Conservation (phyloP, 1,140 invertebrate species). For the Zaprionus africanus region DNA sequence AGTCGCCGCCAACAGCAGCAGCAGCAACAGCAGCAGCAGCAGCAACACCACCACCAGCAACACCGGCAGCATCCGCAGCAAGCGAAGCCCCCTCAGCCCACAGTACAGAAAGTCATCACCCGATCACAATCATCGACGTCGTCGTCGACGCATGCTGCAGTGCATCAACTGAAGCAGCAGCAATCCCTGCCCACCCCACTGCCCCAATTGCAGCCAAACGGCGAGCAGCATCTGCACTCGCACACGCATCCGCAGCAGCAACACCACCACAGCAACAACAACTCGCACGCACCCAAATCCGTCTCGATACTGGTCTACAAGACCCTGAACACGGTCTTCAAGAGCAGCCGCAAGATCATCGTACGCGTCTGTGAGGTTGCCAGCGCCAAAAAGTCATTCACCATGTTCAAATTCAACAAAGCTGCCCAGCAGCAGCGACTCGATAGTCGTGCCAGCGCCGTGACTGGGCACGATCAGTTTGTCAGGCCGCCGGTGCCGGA, state of each 20-base stretch:
- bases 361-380: constrained; percentile 84
- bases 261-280: constrained; percentile 24
- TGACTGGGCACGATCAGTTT: constrained; percentile 91
- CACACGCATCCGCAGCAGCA: constrained; percentile 31
- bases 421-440: constrained; percentile 88
- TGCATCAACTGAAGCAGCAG: constrained; percentile 82
- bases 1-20: constrained; percentile 57
- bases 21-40: constrained; percentile 47
- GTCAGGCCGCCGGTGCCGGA: constrained; percentile 88
- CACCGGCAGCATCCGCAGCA: constrained; percentile 40
- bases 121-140: constrained; percentile 82
- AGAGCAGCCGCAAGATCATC: constrained; percentile 84
- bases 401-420: constrained; percentile 92
- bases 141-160: constrained; percentile 69
- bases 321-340: constrained; percentile 84
- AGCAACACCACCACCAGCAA: constrained; percentile 54
- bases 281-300: constrained; percentile 69
- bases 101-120: constrained; percentile 75
- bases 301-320: constrained; percentile 84
- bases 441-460: constrained; percentile 87
- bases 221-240: constrained; percentile 34
- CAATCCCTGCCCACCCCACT: constrained; percentile 75
- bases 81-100: constrained; percentile 35
- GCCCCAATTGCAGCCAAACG: constrained; percentile 45
- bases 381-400: constrained; percentile 83